Percentiles rank a stretch among this genome's conserved stretches.
These are phyloP conservation scores for Hyposmocoma kahamanoa DNA, from an alignment of 1,140 invertebrate species.

Conservation along the genomic window DNA sequence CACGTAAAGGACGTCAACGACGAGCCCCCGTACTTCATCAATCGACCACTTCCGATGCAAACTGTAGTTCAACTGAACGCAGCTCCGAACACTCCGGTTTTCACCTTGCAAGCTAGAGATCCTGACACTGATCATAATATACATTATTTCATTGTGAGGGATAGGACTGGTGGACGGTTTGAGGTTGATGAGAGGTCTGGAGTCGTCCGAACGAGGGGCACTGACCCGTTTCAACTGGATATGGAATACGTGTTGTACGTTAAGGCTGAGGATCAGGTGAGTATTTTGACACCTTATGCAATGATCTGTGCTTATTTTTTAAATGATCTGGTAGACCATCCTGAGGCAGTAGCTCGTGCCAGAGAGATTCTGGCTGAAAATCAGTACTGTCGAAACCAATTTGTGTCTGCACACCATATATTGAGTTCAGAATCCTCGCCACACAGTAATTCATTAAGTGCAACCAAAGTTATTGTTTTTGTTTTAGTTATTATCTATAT, in stretches of 20 bases:
- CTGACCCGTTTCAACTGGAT: slow-evolving; percentile 93
- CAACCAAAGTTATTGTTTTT: no score
- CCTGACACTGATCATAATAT: slow-evolving; percentile 96
- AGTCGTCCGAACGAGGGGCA: slow-evolving; percentile 92
- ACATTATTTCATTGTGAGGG: slow-evolving; percentile 95
- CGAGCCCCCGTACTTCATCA: slow-evolving; percentile 96
- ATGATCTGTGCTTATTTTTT: no score
- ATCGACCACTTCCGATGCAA: slow-evolving; percentile 95
- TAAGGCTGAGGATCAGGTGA: slow-evolving; percentile 93
- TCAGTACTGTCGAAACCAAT: no score
- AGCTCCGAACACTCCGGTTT: slow-evolving; percentile 95
- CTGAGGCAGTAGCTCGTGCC: no score
- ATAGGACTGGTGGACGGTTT: slow-evolving; percentile 86
- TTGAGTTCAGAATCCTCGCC: no score
- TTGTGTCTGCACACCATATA: no score
- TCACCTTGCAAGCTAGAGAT: slow-evolving; percentile 95
- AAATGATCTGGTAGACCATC: no score
- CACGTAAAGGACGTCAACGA: slow-evolving; percentile 97
- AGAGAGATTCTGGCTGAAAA: no score
- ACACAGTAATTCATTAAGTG: no score
- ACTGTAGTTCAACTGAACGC: slow-evolving; percentile 96
- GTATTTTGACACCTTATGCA: no score
- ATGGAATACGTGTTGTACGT: slow-evolving; percentile 98
- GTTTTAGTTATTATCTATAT: no score
- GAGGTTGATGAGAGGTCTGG: slow-evolving; percentile 94